phyloP scores from a whole-genome alignment of 2,113 vertebrate genomes.

The Cochlearius cochlearius region DNA sequence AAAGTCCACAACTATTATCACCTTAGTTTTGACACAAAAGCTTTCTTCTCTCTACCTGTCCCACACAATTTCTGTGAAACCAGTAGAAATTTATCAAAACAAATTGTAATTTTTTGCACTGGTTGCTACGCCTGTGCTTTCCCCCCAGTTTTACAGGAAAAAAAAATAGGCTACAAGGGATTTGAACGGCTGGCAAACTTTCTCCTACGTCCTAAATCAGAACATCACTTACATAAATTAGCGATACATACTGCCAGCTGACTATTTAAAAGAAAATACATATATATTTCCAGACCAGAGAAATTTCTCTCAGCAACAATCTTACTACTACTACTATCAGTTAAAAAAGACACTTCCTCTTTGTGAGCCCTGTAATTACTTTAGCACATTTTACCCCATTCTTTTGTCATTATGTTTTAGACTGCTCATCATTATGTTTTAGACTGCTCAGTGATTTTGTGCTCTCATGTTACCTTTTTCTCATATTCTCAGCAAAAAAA shows the following conservation, averaged over 20 bases:
- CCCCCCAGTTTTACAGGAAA: not conserved
- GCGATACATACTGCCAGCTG: not conserved
- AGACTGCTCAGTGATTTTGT: not conserved
- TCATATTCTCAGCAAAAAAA: not conserved
- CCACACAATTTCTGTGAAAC: not conserved
- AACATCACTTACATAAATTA: not conserved
- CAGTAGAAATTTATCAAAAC: not conserved
- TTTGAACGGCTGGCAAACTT: not conserved
- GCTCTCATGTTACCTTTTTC: not conserved
- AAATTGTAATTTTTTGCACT: not conserved
- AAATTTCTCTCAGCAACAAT: not conserved
- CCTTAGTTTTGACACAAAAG: not conserved
- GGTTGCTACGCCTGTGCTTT: not conserved
- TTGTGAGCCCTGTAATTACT: not conserved
- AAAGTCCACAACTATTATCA: not conserved
- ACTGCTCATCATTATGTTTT: not conserved
- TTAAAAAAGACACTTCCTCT: not conserved
- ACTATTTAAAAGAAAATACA: not conserved
- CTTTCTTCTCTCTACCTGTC: not conserved
- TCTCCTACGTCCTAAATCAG: not conserved
- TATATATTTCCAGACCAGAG: not conserved
- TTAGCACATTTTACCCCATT: not conserved
- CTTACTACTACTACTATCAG: not conserved
- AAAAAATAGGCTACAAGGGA: not conserved
- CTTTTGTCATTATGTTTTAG: not conserved